Percentiles rank a stretch among this genome's conserved stretches.
Evolutionary conservation across 2,888 invertebrate species (phyloP).

Genomic region (Hirudinaria manillensis): DNA sequence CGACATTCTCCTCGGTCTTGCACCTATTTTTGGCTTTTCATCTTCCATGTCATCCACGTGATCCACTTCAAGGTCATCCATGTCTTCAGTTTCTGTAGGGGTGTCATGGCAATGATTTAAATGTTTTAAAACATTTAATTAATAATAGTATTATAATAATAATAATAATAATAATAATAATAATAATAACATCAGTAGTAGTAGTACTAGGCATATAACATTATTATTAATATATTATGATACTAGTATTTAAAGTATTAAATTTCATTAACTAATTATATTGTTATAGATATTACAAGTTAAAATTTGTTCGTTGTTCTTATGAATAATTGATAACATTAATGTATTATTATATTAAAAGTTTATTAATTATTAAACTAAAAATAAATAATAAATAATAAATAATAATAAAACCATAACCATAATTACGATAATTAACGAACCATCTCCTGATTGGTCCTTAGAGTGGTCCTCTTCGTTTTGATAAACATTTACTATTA

Average conservation of each 20-base stretch:
- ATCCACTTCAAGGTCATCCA: constrained; percentile 45
- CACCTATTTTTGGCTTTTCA: constrained; percentile 54
- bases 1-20: constrained; percentile 81
- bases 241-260: too few species aligned
- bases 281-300: too few species aligned
- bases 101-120: not conserved
- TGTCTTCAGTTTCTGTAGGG: constrained; percentile 30
- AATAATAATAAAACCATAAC: not conserved
- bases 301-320: too few species aligned
- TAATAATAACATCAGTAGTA: too few species aligned
- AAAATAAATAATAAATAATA: not conserved
- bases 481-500: not conserved
- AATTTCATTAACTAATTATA: too few species aligned
- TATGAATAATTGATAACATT: too few species aligned
- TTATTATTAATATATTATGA: too few species aligned
- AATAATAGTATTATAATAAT: too few species aligned
- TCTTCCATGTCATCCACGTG: constrained; percentile 43
- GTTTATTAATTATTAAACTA: too few species aligned
- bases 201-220: too few species aligned
- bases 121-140: not conserved
- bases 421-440: not conserved
- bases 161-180: too few species aligned
- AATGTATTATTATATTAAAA: too few species aligned
- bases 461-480: not conserved
- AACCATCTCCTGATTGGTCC: not conserved